Evolutionary conservation across 2,113 vertebrate species (phyloP), one percentile per base, ranked within the genome.

Genomic region (Raja brachyura): DNA sequence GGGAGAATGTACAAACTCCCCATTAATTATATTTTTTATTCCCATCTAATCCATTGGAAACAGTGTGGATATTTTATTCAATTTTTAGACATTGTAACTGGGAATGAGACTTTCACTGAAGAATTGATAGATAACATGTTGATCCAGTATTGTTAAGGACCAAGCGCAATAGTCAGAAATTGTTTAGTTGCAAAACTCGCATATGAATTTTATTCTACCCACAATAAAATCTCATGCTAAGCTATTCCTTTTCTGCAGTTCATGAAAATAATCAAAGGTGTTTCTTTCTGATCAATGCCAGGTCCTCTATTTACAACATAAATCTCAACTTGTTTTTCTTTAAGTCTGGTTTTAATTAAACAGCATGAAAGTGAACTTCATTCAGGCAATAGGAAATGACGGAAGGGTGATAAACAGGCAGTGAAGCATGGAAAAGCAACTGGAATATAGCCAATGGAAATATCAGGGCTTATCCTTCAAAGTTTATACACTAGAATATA

Each of bases 251-350:
- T 18, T 25, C 48, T 10, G n/a, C 25, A 88, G 5, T n/a, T 18
- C n/a, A 7, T 77, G 31, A 3, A 77, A 77, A 16, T 33, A 33
- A 7, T 25, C 18, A 25, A 63, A 88, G n/a, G 61, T 28, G 20
- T 63, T 88, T 8, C 59, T 63, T 88, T 8, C 59, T 66, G 28
- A 18, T n/a, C 5, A 63, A 88, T 66, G 59, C 59, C n/a, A 61
- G 61, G 28, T 16, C 59, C n/a, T n/a, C 83, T 63, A 31, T 63
- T 88, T 66, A 88, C 83, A 88, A 88, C 56, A 28, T 85, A 31
- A 88, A 88, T 88, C 83, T 31, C 59, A 88, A 16, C 59, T 88
- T 61, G 28, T 63, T 86, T 86, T n/a, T 28, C 25, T 86, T 86
- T 88, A 88, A 63, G 83, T 31, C 83, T 83, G 79, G 79, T 83